Conservation (phyloP, 2,888 invertebrate genomes). For the Homarus gammarus region DNA sequence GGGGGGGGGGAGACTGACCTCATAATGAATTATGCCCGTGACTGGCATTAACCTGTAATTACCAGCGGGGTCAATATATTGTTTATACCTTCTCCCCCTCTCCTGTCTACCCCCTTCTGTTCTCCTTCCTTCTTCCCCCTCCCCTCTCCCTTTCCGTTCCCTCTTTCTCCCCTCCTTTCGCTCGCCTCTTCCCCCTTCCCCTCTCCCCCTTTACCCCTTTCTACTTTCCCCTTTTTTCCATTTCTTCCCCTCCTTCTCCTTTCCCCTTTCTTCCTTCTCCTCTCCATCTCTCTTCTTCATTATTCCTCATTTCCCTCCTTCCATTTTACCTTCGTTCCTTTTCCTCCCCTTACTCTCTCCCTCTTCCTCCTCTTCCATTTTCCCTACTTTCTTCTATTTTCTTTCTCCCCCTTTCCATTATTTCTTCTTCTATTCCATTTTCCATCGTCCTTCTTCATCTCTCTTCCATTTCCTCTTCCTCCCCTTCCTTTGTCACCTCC, state of each 20-base stretch:
- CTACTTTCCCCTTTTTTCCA: not conserved
- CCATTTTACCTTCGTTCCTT: too few species aligned
- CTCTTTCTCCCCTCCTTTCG: not conserved
- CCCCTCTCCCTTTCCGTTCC: not conserved
- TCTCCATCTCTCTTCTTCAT: not conserved
- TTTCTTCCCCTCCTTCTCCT: not conserved
- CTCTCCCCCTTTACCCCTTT: not conserved
- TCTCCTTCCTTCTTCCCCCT: too few species aligned
- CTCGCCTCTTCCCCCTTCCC: not conserved
- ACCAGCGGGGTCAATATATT: too few species aligned
- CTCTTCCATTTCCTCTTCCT: not conserved
- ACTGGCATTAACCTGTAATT: too few species aligned
- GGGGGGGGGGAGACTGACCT: too few species aligned
- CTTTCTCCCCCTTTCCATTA: conserved; percentile 5
- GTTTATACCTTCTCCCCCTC: too few species aligned
- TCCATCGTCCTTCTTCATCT: not conserved
- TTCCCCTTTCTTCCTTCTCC: not conserved
- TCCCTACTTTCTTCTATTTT: not conserved
- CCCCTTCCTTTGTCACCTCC: not conserved
- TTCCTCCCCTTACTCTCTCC: not conserved
- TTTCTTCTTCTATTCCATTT: not conserved
- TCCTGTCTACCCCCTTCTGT: too few species aligned
- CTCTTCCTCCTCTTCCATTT: not conserved
- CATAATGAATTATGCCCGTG: too few species aligned
- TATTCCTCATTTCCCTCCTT: not conserved